Conservation (phyloP, 2,797 vertebrate genomes). For the Chiroxiphia lanceolata region DNA sequence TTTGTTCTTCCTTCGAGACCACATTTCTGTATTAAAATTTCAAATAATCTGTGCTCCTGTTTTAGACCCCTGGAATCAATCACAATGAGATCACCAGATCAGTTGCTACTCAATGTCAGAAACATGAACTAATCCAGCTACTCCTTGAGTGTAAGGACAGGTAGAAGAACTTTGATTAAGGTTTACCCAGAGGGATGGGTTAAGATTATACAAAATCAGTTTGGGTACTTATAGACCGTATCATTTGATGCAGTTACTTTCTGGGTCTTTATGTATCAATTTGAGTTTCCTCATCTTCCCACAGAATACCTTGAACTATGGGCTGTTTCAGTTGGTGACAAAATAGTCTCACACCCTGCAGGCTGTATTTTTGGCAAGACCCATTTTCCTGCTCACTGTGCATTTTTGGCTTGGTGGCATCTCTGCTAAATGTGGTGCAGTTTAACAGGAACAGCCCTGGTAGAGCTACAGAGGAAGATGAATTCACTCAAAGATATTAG, state of each 20-base stretch:
- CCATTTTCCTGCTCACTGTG: fast-evolving
- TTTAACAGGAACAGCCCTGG: neutral
- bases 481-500: fast-evolving
- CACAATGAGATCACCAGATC: neutral
- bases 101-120: neutral
- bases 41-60: neutral
- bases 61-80: neutral
- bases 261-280: neutral
- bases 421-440: fast-evolving
- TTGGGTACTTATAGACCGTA: fast-evolving
- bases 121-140: neutral
- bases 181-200: neutral
- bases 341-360: neutral
- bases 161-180: neutral
- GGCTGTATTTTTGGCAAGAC: neutral
- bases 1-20: neutral
- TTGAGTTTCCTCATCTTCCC: neutral
- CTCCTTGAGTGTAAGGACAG: neutral
- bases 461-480: neutral
- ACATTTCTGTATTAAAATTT: neutral
- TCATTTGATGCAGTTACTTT: neutral
- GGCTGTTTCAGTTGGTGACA: neutral
- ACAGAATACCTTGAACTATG: neutral
- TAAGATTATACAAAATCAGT: fast-evolving
- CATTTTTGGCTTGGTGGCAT: fast-evolving